A percentile compares a stretch with the other conserved stretches of the same genome.
Conservation (phyloP, 2,888 invertebrate species). For the Dyspetes luteomarginatus region DNA sequence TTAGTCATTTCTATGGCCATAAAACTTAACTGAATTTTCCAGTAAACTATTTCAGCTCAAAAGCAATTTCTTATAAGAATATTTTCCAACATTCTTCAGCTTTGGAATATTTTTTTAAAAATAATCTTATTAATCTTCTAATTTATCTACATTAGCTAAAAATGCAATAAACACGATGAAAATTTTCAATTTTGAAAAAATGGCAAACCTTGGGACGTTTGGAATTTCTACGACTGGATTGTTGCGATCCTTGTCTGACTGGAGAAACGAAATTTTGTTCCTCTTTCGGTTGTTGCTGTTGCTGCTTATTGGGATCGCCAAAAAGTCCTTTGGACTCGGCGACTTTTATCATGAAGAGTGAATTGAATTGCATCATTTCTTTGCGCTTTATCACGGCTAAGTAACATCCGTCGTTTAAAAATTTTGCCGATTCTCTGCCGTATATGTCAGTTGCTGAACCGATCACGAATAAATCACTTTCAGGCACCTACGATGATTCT, state of each 20-base stretch:
- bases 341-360: slow-evolving; percentile 93
- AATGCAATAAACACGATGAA: too few species aligned
- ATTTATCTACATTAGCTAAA: too few species aligned
- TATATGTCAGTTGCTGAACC: slow-evolving; percentile 86
- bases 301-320: slow-evolving; percentile 83
- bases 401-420: slow-evolving; percentile 86
- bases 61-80: too few species aligned
- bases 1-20: too few species aligned
- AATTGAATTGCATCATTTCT: slow-evolving; percentile 91
- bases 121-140: too few species aligned
- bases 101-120: too few species aligned
- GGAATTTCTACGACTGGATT: slow-evolving; percentile 61
- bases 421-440: slow-evolving; percentile 83
- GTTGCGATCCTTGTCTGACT: slow-evolving; percentile 50
- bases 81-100: too few species aligned
- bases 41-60: too few species aligned
- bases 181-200: not conserved
- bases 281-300: slow-evolving; percentile 78
- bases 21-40: too few species aligned
- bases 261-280: slow-evolving; percentile 71
- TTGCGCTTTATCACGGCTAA: slow-evolving; percentile 88
- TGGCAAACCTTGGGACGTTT: slow-evolving; percentile 70
- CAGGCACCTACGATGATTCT: slow-evolving; percentile 86
- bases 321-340: slow-evolving; percentile 92
- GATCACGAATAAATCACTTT: slow-evolving; percentile 89